A percentile compares a stretch with the other conserved stretches of the same genome.
phyloP scores from a whole-genome alignment of 2,797 vertebrate genomes.

The Phaenicophaeus curvirostris region DNA sequence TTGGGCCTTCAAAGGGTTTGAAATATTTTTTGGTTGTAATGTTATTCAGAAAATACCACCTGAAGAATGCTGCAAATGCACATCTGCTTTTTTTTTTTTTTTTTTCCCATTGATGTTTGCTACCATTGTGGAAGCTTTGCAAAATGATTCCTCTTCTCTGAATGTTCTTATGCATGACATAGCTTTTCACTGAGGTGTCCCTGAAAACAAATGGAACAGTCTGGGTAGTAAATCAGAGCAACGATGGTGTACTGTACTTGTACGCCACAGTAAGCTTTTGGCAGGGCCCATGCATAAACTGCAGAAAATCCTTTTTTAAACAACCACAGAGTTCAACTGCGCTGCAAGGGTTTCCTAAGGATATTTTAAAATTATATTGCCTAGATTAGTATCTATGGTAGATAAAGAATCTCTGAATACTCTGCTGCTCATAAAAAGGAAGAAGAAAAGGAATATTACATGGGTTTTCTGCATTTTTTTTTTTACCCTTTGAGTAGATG shows the following conservation, averaged over 20 bases:
- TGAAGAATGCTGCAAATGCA: neutral
- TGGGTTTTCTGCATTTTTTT: constrained; percentile 47
- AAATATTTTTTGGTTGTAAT: neutral
- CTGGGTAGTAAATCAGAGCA: constrained; percentile 64
- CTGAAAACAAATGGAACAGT: constrained; percentile 47
- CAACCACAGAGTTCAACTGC: constrained; percentile 49
- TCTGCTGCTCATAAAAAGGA: constrained; percentile 20
- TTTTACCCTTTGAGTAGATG: constrained; percentile 42
- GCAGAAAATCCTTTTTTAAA: constrained; percentile 63
- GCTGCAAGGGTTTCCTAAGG: constrained; percentile 68
- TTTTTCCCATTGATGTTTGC: no score
- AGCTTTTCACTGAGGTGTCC: constrained; percentile 37
- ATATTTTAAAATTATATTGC: constrained; percentile 65
- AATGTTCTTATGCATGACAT: neutral
- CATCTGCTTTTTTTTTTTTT: neutral
- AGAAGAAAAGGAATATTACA: constrained; percentile 6
- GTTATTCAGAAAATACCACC: neutral
- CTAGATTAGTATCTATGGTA: constrained; percentile 70
- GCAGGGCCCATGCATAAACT: constrained; percentile 69
- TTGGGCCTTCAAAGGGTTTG: neutral
- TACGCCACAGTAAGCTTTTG: constrained; percentile 76
- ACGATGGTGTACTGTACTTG: constrained; percentile 65
- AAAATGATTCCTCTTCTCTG: neutral
- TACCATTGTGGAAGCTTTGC: no score
- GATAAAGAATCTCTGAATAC: constrained; percentile 52